phyloP scores from a whole-genome alignment of 2,888 invertebrate genomes.

The Aleiodes testaceus region DNA sequence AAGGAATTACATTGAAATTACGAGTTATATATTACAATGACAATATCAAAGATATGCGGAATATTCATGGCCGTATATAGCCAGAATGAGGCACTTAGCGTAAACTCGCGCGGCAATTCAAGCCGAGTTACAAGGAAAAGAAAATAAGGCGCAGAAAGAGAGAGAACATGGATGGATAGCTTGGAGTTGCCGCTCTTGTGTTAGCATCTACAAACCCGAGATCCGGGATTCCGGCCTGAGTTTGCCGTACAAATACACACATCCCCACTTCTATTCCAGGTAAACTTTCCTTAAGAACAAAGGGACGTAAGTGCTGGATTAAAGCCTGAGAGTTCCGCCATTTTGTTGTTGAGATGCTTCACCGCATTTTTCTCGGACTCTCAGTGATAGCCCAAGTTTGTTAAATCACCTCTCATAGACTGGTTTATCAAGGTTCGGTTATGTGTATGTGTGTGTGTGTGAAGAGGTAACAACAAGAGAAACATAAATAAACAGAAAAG shows the following conservation, averaged over 20 bases:
- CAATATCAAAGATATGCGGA: slow-evolving; percentile 45
- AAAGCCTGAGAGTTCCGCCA: too few species aligned
- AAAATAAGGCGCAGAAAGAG: slow-evolving; percentile 31
- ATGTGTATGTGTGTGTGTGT: too few species aligned
- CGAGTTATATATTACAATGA: slow-evolving; percentile 32
- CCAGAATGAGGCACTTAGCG: slow-evolving; percentile 36
- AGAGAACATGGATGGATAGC: slow-evolving; percentile 25
- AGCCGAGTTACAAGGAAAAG: slow-evolving; percentile 12
- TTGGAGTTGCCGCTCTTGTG: background rate
- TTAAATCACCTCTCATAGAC: slow-evolving; percentile 49
- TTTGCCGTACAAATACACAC: slow-evolving; percentile 9
- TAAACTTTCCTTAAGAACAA: background rate
- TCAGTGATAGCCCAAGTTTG: slow-evolving; percentile 52
- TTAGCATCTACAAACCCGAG: slow-evolving; percentile 32
- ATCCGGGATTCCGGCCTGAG: slow-evolving; percentile 50
- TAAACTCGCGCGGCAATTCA: slow-evolving; percentile 18
- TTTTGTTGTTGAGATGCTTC: too few species aligned
- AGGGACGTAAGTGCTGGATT: too few species aligned
- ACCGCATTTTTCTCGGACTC: slow-evolving; percentile 11
- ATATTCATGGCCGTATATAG: slow-evolving; percentile 42
- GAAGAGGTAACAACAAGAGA: background rate
- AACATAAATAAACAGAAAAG: background rate
- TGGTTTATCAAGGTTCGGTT: slow-evolving; percentile 56
- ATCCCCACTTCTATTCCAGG: slow-evolving; percentile 7
- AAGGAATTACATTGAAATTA: background rate